These are phyloP conservation scores for Diadromus collaris DNA, from an alignment of 2,888 invertebrate species.

Conservation along the genomic window DNA sequence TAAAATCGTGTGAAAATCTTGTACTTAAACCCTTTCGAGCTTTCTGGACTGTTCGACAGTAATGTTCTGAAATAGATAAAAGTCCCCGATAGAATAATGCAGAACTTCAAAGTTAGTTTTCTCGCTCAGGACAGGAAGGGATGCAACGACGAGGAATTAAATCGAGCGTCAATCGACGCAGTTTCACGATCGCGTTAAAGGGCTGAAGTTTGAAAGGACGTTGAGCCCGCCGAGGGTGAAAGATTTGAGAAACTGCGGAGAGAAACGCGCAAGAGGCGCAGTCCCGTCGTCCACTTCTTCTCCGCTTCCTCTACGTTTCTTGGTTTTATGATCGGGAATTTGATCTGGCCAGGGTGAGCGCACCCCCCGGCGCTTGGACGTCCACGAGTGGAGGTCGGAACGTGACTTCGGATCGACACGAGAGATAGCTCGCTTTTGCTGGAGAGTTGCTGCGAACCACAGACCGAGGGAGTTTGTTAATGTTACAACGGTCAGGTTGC, in stretches of 20 bases:
- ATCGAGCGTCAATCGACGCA: conserved; percentile 73
- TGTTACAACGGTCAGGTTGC: not conserved
- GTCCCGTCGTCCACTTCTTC: conserved; percentile 36
- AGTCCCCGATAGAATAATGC: conserved; percentile 51
- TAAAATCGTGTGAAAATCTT: conserved; percentile 53
- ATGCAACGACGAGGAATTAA: conserved; percentile 69
- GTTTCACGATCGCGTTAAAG: conserved; percentile 60
- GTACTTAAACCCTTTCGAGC: conserved; percentile 37
- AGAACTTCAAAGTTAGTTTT: conserved; percentile 36
- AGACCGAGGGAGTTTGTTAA: not conserved
- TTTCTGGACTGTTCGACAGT: conserved; percentile 50
- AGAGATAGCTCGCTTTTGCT: conserved; percentile 52
- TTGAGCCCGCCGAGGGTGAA: conserved; percentile 18
- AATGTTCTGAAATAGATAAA: conserved; percentile 27
- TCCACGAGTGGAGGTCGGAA: conserved; percentile 51
- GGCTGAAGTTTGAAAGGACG: conserved; percentile 31
- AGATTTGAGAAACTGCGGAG: not conserved
- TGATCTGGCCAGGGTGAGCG: conserved; percentile 62
- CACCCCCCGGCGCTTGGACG: conserved; percentile 49
- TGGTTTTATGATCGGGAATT: conserved; percentile 69
- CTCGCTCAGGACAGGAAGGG: conserved; percentile 31
- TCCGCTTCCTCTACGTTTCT: conserved; percentile 38
- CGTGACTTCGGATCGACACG: conserved; percentile 63
- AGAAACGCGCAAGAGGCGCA: conserved; percentile 10
- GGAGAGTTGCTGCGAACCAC: conserved; percentile 17